phyloP scores from a whole-genome alignment of 1,140 invertebrate genomes.

The Cepaea nemoralis region DNA sequence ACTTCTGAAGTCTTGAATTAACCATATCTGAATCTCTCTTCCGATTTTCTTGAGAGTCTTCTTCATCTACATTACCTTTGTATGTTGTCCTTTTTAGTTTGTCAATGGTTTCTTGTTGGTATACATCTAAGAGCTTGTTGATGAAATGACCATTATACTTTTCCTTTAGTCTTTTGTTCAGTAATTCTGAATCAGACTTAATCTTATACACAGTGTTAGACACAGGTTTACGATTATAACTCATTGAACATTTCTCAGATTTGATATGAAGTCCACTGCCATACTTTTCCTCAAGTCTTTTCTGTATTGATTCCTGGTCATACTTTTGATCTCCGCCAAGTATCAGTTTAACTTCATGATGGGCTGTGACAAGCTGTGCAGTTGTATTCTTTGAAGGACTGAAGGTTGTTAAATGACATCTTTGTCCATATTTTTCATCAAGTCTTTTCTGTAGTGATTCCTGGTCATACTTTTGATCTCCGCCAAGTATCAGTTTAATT shows the following conservation, averaged over 20 bases:
- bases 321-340: no score
- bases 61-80: no score
- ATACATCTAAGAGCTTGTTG: no score
- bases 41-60: no score
- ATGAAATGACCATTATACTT: background rate
- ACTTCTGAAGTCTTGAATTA: background rate
- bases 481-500: no score
- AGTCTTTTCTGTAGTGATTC: no score
- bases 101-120: background rate
- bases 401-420: background rate
- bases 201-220: background rate
- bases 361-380: no score
- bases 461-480: no score
- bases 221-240: background rate
- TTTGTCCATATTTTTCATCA: background rate
- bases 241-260: background rate
- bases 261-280: background rate
- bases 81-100: background rate
- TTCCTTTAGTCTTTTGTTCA: constrained; percentile 17
- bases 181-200: background rate
- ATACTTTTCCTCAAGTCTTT: background rate
- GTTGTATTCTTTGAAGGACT: background rate
- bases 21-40: no score
- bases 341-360: no score
- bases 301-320: no score